Evolutionary conservation across 2,888 invertebrate genomes (phyloP).

Genomic region (Notodromas monacha): DNA sequence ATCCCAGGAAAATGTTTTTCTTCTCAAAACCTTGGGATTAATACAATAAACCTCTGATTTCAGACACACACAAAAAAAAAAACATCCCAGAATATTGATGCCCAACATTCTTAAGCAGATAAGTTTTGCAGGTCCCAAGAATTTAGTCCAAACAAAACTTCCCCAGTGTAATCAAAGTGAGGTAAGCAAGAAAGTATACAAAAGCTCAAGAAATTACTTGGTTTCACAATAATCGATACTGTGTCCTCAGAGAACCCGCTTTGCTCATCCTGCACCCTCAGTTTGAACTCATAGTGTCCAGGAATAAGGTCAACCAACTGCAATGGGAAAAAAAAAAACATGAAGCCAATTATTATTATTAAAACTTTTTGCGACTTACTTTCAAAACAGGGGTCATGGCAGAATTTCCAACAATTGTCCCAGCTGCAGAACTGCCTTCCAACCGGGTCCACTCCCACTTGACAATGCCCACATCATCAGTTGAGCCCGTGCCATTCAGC

Average conservation of each 20-base stretch:
- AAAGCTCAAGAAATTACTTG: slow-evolving; percentile 15
- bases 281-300: slow-evolving; percentile 54
- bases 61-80: slow-evolving; percentile 1
- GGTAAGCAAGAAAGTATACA: too few relatives aligned
- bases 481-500: slow-evolving; percentile 49
- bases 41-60: too few relatives aligned
- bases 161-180: too few relatives aligned
- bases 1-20: too few relatives aligned
- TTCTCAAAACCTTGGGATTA: too few relatives aligned
- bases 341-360: too few relatives aligned
- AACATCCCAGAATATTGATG: not conserved
- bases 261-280: slow-evolving; percentile 66
- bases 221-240: slow-evolving; percentile 46
- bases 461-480: slow-evolving; percentile 53
- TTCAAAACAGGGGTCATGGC: slow-evolving; percentile 42
- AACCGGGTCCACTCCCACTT: slow-evolving; percentile 48
- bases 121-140: too few relatives aligned
- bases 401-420: slow-evolving; percentile 38
- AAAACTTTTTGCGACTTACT: too few relatives aligned
- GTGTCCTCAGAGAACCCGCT: slow-evolving; percentile 47
- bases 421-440: slow-evolving; percentile 37
- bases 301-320: slow-evolving; percentile 48
- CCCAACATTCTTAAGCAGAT: too few relatives aligned
- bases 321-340: too few relatives aligned
- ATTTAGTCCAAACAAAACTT: too few relatives aligned